Evolutionary conservation across 2,888 invertebrate species (phyloP).

Genomic region (Lampropteryx suffumata): DNA sequence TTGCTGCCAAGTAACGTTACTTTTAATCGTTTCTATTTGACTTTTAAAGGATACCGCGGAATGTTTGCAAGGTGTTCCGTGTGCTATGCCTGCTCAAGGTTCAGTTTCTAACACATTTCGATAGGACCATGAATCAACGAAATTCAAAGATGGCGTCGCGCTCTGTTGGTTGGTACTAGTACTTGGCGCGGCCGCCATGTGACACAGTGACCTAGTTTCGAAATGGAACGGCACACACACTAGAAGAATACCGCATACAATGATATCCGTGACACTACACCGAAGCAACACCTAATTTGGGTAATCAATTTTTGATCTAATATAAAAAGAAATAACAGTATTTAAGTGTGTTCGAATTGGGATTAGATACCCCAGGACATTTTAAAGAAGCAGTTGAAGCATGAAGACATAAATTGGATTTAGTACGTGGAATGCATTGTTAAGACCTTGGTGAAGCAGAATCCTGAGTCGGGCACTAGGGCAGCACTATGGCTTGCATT

Average conservation of each 20-base stretch:
- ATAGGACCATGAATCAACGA: slow-evolving; percentile 63
- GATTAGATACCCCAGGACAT: neutral
- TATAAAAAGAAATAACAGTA: slow-evolving; percentile 31
- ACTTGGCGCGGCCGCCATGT: slow-evolving; percentile 73
- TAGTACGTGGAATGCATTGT: slow-evolving; percentile 13
- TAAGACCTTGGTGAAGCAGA: slow-evolving; percentile 33
- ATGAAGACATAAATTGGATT: slow-evolving; percentile 1
- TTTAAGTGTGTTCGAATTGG: slow-evolving; percentile 15
- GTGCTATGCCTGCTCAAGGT: slow-evolving; percentile 14
- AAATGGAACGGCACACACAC: slow-evolving; percentile 79
- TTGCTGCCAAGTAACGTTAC: slow-evolving; percentile 38
- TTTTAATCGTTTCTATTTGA: slow-evolving; percentile 29
- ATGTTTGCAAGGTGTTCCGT: slow-evolving; percentile 2
- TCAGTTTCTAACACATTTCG: slow-evolving; percentile 36
- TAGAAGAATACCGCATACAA: slow-evolving; percentile 62
- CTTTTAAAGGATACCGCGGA: slow-evolving; percentile 14
- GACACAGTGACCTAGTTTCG: slow-evolving; percentile 80
- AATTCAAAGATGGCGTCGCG: slow-evolving; percentile 76
- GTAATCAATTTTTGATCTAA: slow-evolving; percentile 40
- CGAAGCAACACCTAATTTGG: slow-evolving; percentile 52
- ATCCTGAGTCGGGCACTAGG: slow-evolving; percentile 56
- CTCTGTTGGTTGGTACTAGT: slow-evolving; percentile 56
- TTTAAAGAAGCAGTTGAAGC: neutral
- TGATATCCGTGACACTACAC: slow-evolving; percentile 53
- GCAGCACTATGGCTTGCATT: slow-evolving; percentile 53